Evolutionary conservation across 1,140 invertebrate species (phyloP), one percentile per base, ranked within the genome.

Genomic region (Ladona fulva): DNA sequence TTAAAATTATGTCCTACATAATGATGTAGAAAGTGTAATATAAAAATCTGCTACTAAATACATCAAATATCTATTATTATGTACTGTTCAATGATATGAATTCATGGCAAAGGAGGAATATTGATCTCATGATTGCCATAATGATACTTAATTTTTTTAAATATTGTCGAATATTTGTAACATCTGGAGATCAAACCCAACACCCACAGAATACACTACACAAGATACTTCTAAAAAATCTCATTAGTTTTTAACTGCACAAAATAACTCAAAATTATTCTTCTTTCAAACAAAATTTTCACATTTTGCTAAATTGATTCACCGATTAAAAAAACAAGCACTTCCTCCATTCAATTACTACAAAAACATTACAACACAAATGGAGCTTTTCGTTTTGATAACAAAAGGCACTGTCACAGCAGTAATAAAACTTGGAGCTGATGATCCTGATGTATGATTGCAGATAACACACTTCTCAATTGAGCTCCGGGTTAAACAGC

Each of bases 91-190:
- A 66, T 66, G 52, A 66, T 66, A 66, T 66, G 52, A 66, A 66
- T 19, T 22, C 52, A 66, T 66, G 52, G 52, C 52, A 66, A 66
- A 22, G 52, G 52, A 16, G 52, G 52, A 66, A 66, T 66, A 66
- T 66, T 22, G n/a, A 22, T 66, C n/a, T 66, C 14, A 66, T 66
- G 52, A 66, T 66, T 66, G 52, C 52, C 52, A 66, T 22, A 66
- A 19, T 66, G 52, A 66, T 66, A 66, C 52, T 66, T 66, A 66
- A 66, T 66, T 66, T 22, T 22, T 66, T 66, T 6, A 66, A 66
- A 66, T 66, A 66, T 66, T 66, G 52, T 66, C 52, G n/a, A 66
- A 66, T 66, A 66, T 66, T 66, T 66, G 52, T 19, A 66, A 66
- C 29, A 66, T 66, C 14, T 66, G 52, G 52, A 66, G 52, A 66